Base-by-base conservation (phyloP, 2,888 invertebrate species). In the Stenodema calcarata region DNA sequence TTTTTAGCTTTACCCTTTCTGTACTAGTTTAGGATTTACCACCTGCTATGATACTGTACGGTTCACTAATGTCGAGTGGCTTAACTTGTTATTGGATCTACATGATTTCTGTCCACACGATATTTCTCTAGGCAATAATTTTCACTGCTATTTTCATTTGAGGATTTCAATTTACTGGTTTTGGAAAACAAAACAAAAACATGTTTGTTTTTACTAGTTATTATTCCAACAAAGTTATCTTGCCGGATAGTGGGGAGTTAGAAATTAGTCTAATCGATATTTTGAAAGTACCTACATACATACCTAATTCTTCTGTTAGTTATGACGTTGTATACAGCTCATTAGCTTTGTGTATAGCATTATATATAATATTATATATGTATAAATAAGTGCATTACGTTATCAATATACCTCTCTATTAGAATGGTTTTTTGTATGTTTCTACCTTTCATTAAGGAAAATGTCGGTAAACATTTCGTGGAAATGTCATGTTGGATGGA, bases 341-440 rank as follows among this genome's bases (percentile, higher is more conserved):
- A 84, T 84, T 84, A 84, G 84, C 84, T 84, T 84, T 84, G 84
- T 70, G 84, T 84, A 84, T 70, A 84, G 75, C 75, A 84, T 70
- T 47, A 84, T 75, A 62, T 18, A 79, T 27, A 81, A 81, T 69
- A 80, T 54, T 75, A 75, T 47, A 73, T 75, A 84, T 84, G 84
- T 84, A 84, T 84, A 84, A 84, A 84, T 84, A 84, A 84, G 84
- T 47, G 70, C 70, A 84, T 84, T 47, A 84, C 44, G 84, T 84
- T 84, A 84, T 75, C 42, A 80, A 84, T 73, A 84, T 84, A 84
- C 75, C 35, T 84, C 84, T 84, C 84, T 84, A 84, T 84, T 84
- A 50, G 80, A 78, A 73, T 30, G 73, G 47, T 47, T 4, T 12
- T 47, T 12, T 47, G 6, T 47, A 16, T 47, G 12, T 9, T 47